Percentiles rank a stretch among this genome's conserved stretches.
phyloP scores from a whole-genome alignment of 2,797 vertebrate species.

The Hypotaenidia philippensis region DNA sequence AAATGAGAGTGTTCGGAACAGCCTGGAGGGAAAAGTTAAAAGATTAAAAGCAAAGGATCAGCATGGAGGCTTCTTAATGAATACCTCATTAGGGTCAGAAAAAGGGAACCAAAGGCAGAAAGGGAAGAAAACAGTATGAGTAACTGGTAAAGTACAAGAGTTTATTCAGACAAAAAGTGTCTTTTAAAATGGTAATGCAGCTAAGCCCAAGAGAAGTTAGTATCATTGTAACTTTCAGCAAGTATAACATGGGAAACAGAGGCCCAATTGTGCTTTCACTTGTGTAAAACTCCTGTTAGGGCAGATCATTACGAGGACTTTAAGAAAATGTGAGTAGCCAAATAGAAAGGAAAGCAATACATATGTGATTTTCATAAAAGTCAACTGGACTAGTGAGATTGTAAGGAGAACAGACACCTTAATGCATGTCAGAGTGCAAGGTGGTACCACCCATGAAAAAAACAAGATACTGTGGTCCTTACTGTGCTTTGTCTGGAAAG shows the following conservation, averaged over 20 bases:
- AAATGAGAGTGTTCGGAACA: conserved; percentile 60
- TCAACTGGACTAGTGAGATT: neutral
- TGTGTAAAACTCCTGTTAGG: neutral
- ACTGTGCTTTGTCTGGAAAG: conserved; percentile 14
- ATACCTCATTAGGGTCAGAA: conserved; percentile 64
- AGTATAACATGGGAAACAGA: neutral
- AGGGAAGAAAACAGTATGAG: conserved; percentile 12
- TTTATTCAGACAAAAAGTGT: conserved; percentile 7
- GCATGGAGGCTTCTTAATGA: conserved; percentile 71
- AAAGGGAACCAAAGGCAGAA: conserved; percentile 45
- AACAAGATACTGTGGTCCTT: neutral
- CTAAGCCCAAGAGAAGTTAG: conserved; percentile 1
- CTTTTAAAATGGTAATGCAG: conserved; percentile 50
- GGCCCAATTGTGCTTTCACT: neutral
- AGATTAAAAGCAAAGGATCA: conserved; percentile 67
- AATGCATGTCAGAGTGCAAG: neutral
- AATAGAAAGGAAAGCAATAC: neutral
- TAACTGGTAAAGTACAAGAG: conserved; percentile 30
- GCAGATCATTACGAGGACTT: neutral
- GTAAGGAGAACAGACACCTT: neutral
- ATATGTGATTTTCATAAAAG: neutral
- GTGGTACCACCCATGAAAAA: neutral
- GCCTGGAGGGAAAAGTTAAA: conserved; percentile 67
- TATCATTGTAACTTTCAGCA: conserved; percentile 4
- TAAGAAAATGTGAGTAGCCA: neutral